Evolutionary conservation across 2,888 invertebrate genomes (phyloP), one percentile per base, ranked within the genome.

Genomic region (Chrysodeixis includens): DNA sequence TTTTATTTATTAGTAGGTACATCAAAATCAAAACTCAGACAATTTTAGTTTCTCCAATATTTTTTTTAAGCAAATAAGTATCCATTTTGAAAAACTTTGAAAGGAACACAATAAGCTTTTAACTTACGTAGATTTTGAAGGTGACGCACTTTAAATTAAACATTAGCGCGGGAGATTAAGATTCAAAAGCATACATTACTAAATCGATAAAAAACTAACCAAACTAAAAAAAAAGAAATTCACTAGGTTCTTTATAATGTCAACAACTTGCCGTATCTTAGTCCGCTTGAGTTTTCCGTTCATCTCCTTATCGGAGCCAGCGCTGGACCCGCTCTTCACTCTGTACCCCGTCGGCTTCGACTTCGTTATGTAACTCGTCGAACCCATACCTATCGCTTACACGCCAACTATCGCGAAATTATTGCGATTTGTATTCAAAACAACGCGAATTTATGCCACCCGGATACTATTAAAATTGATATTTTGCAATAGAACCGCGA

Each of bases 381-480:
- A 95, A 54, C 95, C 95, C 95, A 95, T 95, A 62, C 95, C 95
- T 95, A 93, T 94, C 79, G 79, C 79, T 73, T 75, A 71, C 79
- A 80, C 79, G 76, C 71, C 67, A 81, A 74, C 72, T 62, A 68
- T 70, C 51, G 54, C 55, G 68, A 68, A 76, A 76, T 68, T 63
- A 64, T n/a, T n/a, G n/a, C 69, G 44, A 84, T 80, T 74, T 78
- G 67, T 76, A 78, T 76, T 76, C 73, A 75, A 80, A 73, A 76
- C 76, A 79, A 79, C 74, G 77, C 75, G 53, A 82, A 70, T 80
- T 81, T 84, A 80, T 83, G 59, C 66, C 60, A 66, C 56, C 68
- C 63, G 78, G 71, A 62, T 66, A 32, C 3, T 67, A 76, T 69
- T 72, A 68, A 71, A 79, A 78, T 51, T 12, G 16, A 49, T 76